Conservation (phyloP, 2,888 invertebrate species). For the Ophioninae sp. region DNA sequence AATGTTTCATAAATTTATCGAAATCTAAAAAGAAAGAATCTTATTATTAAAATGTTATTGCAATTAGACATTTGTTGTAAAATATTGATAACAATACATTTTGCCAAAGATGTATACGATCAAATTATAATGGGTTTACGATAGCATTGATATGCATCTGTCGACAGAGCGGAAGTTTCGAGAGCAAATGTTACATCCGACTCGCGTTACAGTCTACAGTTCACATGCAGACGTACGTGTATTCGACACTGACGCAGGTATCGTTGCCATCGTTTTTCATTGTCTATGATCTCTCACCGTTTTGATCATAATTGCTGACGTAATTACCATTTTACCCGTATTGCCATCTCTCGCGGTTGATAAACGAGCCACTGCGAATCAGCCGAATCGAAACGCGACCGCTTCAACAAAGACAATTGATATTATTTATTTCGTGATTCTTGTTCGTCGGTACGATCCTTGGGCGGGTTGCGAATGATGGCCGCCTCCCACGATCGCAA, state of each 20-base stretch:
- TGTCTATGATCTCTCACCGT: constrained; percentile 45
- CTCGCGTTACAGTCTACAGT: constrained; percentile 1
- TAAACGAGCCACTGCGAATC: constrained; percentile 6
- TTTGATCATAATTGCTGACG: constrained; percentile 70
- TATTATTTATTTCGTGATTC: not conserved
- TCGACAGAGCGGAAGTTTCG: not conserved
- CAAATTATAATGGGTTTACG: not conserved
- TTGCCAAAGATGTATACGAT: not conserved
- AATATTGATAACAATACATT: not conserved
- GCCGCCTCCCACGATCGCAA: not conserved
- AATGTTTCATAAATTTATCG: not conserved
- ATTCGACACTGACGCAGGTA: constrained; percentile 49
- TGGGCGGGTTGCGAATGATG: not conserved
- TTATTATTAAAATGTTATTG: not conserved
- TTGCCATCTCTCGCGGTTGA: not conserved
- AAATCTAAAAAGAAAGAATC: not conserved
- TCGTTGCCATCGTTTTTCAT: constrained; percentile 45
- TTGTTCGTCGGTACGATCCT: not conserved
- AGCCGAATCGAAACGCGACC: not conserved
- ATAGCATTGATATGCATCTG: not conserved
- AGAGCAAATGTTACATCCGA: constrained; percentile 42
- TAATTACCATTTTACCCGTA: constrained; percentile 69
- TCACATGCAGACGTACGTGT: not conserved
- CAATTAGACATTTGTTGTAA: not conserved
- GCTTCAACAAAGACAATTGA: not conserved